Evolutionary conservation across 2,113 vertebrate genomes (phyloP), one percentile per base, ranked within the genome.

Genomic region (Nannospalax galili): DNA sequence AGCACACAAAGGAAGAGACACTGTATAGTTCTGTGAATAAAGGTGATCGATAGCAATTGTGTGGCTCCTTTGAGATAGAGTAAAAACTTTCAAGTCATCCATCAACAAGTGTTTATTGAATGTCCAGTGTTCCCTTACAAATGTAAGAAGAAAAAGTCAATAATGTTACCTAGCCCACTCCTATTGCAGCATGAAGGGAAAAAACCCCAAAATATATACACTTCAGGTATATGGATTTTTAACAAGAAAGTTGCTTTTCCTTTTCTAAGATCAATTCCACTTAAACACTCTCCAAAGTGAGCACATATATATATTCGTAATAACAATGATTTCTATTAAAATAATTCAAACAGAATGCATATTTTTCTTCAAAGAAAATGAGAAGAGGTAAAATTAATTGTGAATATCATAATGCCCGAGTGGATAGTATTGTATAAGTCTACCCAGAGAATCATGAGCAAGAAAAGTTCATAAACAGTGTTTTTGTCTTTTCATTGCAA

Each of bases 41-140:
- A 89, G 78, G 88, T 85, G 42, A 64, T 40, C 0, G 24, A n/a
- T 60, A 74, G 0, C 0, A 48, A 67, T 77, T 82, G 20, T 82
- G 70, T 64, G n/a, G 9, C 28, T 95, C 45, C 62, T 15, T 37
- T 52, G 80, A 91, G 45, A 79, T 35, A 82, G 48, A 91, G 37
- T 75, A 58, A 88, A 75, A 90, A 93, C 26, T 93, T 95, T 87
- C 32, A 87, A 75, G 70, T 91, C 60, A 87, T 89, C 58, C 65
- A 72, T 93, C 92, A 94, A 84, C 75, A 92, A 87, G 11, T 84
- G 20, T 87, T 77, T 87, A 88, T 75, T 92, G 79, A 90, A 24
- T 91, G 56, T 67, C 22, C 42, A 85, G 74, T 88, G 62, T 86
- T 92, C 11, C 42, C 58, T 96, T 87, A 93, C 64, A 93, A 93